These are phyloP conservation scores for Shinisaurus crocodilurus DNA, from an alignment of 2,113 vertebrate genomes.

Conservation along the genomic window DNA sequence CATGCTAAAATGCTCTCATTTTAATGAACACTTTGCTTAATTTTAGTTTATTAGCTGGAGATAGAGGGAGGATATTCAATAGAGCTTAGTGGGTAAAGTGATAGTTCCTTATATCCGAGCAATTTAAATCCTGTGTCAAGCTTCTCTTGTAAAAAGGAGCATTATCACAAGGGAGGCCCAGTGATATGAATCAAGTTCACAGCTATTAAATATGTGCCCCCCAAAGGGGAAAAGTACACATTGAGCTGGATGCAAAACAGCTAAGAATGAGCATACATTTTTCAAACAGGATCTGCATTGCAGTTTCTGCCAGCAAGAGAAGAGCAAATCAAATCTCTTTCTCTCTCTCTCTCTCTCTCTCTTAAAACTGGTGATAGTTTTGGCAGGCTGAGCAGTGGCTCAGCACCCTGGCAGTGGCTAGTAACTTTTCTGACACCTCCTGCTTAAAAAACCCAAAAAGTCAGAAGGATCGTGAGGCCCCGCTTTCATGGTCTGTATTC, in stretches of 20 bases:
- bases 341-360: not conserved
- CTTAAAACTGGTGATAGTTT: conserved; percentile 7
- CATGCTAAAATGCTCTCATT: conserved; percentile 19
- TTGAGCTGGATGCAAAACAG: conserved; percentile 20
- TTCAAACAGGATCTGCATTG: conserved; percentile 59
- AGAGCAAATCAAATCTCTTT: conserved; percentile 26
- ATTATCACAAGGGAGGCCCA: conserved; percentile 27
- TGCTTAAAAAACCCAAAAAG: too few species aligned
- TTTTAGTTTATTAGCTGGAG: conserved; percentile 32
- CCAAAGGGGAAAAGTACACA: not conserved
- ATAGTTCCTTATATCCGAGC: conserved; percentile 4
- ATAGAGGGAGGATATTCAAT: conserved; percentile 1
- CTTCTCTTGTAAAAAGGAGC: conserved; percentile 46
- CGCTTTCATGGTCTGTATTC: too few species aligned
- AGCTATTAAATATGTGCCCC: conserved; percentile 28
- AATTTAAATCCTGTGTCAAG: conserved; percentile 16
- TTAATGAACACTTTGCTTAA: conserved; percentile 37
- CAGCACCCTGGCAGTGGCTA: not conserved
- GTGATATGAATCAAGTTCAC: conserved; percentile 25
- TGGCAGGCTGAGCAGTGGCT: conserved; percentile 16
- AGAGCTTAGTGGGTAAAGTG: conserved; percentile 38
- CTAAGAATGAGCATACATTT: conserved; percentile 51
- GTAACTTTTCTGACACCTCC: not conserved
- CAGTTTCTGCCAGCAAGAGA: conserved; percentile 38
- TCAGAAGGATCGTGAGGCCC: too few species aligned